Evolutionary conservation across 2,888 invertebrate species (phyloP), one percentile per base, ranked within the genome.

Genomic region (Mythimna lalbum): DNA sequence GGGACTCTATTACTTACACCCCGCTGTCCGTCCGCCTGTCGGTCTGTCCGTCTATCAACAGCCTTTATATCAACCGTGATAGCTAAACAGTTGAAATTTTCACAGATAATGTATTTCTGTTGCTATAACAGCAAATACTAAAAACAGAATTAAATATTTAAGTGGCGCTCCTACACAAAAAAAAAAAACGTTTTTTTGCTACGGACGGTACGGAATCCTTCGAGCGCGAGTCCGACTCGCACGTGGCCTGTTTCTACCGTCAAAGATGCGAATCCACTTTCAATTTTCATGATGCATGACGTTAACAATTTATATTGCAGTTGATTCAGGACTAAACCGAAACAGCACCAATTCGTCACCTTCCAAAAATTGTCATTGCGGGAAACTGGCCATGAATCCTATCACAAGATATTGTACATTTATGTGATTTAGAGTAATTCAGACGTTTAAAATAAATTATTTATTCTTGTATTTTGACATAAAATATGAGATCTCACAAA

Each of bases 301-400:
- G 12, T 49, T 17, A 36, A 31, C 14, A 49, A 71, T 56, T 56
- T 21, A 21, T 56, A n/a, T 21, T 55, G 36, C 55, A n/a, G 23
- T 39, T 56, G 49, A 39, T 33, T 52, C n/a, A 9, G 21, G 17
- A 4, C 49, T 53, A 0, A 60, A 63, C 33, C 50, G 59, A 59
- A 70, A 33, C 23, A 19, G 0, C 10, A 19, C 2, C 19, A 52
- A 59, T 63, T 55, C 14, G 21, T 73, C 69, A 55, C 39, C 36
- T n/a, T 33, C 27, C 5, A 50, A 55, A 70, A 63, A 27, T 43
- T 72, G 23, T 43, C 43, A 36, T 27, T 55, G 43, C 56, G 64
- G 72, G 47, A 76, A 64, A 64, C 75, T 62, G 61, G 21, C 31
- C 50, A 78, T 78, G 50, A 77, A 71, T 77, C 27, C 33, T 55